Percentiles rank a stretch among this genome's conserved stretches.
These are phyloP conservation scores for Lepidurus packardi DNA, from an alignment of 1,140 invertebrate species.

Conservation along the genomic window DNA sequence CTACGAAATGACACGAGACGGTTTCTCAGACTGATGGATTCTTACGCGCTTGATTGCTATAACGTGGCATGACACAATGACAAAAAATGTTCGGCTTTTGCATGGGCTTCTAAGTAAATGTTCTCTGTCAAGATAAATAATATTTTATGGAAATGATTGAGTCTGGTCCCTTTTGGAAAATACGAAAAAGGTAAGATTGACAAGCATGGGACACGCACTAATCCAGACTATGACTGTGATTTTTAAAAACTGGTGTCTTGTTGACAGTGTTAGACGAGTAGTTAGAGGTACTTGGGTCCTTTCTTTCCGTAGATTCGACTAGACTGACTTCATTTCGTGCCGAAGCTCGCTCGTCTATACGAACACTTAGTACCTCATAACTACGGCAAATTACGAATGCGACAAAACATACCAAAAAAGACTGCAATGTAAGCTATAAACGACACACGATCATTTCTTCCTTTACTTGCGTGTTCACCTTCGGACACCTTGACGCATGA, in stretches of 20 bases:
- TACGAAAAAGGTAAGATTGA: background rate
- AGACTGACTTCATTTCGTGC: slow-evolving; percentile 2
- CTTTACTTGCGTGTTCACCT: background rate
- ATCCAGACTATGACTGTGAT: background rate
- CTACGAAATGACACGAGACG: background rate
- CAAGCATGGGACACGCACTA: slow-evolving; percentile 1
- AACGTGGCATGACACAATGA: background rate
- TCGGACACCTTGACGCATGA: background rate
- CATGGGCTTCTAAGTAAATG: background rate
- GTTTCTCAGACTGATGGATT: background rate
- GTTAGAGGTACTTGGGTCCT: slow-evolving; percentile 15
- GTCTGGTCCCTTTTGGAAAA: background rate
- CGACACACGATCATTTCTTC: background rate
- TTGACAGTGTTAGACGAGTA: background rate
- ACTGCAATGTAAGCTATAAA: slow-evolving; percentile 15
- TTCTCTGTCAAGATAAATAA: background rate
- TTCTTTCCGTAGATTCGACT: slow-evolving; percentile 21
- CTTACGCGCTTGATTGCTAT: background rate
- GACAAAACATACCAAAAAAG: background rate
- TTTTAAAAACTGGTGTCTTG: background rate
- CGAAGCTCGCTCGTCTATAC: slow-evolving; percentile 1
- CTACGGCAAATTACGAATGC: slow-evolving; percentile 13
- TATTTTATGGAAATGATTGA: background rate
- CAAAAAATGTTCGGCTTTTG: background rate
- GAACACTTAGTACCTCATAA: slow-evolving; percentile 11